Percentiles rank a stretch among this genome's conserved stretches.
Evolutionary conservation across 53 echinoderm and acorn worm species (phyloP).

Genomic region (Astropecten irregularis): DNA sequence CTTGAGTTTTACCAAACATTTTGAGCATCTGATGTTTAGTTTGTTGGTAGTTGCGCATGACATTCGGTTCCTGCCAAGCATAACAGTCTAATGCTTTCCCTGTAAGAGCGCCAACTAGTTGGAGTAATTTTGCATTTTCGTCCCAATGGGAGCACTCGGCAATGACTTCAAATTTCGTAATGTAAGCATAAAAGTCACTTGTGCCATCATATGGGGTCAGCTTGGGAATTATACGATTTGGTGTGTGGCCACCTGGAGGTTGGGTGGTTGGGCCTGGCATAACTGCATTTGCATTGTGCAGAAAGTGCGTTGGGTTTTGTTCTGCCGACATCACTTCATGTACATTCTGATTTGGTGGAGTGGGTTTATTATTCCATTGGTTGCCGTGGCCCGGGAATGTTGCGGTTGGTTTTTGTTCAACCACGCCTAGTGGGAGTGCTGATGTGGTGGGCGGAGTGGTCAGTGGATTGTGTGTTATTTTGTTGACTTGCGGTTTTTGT

Average conservation of each 20-base stretch:
- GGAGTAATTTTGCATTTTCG: background rate
- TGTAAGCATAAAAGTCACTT: background rate
- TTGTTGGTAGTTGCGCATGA: background rate
- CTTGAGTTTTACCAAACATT: background rate
- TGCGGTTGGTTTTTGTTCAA: too few relatives aligned
- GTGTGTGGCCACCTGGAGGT: background rate
- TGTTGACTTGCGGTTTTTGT: too few relatives aligned
- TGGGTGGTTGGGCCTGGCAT: background rate
- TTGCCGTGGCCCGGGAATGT: too few relatives aligned
- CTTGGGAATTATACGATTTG: background rate
- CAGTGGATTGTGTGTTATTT: too few relatives aligned
- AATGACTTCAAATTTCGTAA: background rate
- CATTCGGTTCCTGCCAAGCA: conserved; percentile 4
- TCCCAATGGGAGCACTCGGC: background rate
- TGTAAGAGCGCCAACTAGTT: background rate
- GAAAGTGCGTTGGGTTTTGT: too few relatives aligned
- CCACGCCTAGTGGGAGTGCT: too few relatives aligned
- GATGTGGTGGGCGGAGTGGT: too few relatives aligned
- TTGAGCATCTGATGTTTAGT: background rate
- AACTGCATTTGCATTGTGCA: background rate
- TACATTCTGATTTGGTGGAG: too few relatives aligned
- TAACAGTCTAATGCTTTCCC: background rate
- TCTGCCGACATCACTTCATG: too few relatives aligned
- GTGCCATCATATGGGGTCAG: background rate
- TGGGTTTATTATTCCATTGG: too few relatives aligned